Conservation (phyloP, 2,888 invertebrate genomes). For the Shargacucullia verbasci region DNA sequence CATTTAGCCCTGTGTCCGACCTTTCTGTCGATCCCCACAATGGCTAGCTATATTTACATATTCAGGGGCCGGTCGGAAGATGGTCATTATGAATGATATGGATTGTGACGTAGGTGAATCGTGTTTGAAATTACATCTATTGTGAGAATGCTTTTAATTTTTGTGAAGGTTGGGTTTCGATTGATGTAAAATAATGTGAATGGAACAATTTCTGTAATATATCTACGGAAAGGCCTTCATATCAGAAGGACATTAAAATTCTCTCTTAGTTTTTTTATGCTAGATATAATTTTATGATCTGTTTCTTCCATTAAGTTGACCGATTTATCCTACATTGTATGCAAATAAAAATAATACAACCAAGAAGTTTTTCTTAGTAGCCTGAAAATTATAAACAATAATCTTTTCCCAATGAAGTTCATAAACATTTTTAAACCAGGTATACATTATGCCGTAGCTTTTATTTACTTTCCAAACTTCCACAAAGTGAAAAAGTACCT, state of each 20-base stretch:
- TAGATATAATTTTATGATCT: too few relatives aligned
- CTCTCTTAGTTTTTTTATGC: too few relatives aligned
- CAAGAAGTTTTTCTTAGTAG: constrained; percentile 22
- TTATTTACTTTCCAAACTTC: constrained; percentile 43
- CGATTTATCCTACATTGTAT: too few relatives aligned
- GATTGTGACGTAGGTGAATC: constrained; percentile 66
- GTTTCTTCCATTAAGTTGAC: too few relatives aligned
- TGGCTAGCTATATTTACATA: constrained; percentile 73
- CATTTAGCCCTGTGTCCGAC: constrained; percentile 79
- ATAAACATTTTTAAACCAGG: constrained; percentile 35
- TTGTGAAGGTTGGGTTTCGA: constrained; percentile 15
- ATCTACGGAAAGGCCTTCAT: not conserved
- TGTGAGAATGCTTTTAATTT: constrained; percentile 53
- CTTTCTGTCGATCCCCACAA: constrained; percentile 72
- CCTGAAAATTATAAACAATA: constrained; percentile 8
- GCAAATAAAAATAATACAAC: too few relatives aligned
- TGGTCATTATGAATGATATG: constrained; percentile 78
- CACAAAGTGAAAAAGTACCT: constrained; percentile 23
- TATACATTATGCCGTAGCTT: constrained; percentile 16
- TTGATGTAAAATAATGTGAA: constrained; percentile 6
- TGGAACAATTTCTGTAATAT: constrained; percentile 1
- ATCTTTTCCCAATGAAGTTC: constrained; percentile 24
- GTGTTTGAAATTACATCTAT: constrained; percentile 73
- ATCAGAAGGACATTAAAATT: not conserved
- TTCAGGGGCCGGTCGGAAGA: constrained; percentile 75